Evolutionary conservation across 1,140 invertebrate genomes (phyloP).

Genomic region (Dinoponera quadriceps): DNA sequence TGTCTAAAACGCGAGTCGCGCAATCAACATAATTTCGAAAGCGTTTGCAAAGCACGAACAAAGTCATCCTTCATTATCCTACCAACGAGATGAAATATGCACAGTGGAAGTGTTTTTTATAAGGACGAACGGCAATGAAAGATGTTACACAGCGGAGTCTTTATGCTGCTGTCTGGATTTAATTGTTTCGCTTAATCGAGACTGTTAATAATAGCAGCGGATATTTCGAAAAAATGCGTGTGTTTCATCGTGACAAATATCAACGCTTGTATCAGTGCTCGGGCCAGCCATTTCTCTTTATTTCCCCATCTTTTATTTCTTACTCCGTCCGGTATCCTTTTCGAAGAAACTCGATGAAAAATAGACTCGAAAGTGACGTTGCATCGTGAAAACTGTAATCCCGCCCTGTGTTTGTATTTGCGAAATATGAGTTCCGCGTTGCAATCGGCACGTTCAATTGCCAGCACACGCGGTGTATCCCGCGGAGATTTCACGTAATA

Average conservation of each 20-base stretch:
- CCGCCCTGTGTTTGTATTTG: not conserved
- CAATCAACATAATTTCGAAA: not conserved
- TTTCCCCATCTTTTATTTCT: no score
- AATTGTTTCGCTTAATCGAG: slow-evolving; percentile 11
- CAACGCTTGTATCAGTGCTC: not conserved
- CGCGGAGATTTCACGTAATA: not conserved
- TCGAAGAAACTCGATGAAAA: not conserved
- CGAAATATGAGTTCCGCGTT: not conserved
- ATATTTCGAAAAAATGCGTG: not conserved
- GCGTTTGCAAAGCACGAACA: not conserved
- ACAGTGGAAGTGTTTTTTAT: not conserved
- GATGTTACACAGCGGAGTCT: not conserved
- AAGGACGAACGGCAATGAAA: not conserved
- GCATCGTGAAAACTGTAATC: slow-evolving; percentile 2
- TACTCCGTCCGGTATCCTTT: no score
- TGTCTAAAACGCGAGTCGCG: no score
- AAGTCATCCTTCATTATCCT: not conserved
- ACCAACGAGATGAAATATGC: not conserved
- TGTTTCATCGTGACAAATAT: slow-evolving; percentile 20
- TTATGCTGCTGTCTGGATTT: not conserved
- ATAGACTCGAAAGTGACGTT: not conserved
- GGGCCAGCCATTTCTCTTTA: not conserved
- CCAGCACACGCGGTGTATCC: not conserved
- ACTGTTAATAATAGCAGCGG: not conserved
- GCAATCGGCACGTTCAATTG: not conserved